A percentile compares a stretch with the other conserved stretches of the same genome.
Conservation (phyloP, 1,140 invertebrate species). For the Cherax quadricarinatus region DNA sequence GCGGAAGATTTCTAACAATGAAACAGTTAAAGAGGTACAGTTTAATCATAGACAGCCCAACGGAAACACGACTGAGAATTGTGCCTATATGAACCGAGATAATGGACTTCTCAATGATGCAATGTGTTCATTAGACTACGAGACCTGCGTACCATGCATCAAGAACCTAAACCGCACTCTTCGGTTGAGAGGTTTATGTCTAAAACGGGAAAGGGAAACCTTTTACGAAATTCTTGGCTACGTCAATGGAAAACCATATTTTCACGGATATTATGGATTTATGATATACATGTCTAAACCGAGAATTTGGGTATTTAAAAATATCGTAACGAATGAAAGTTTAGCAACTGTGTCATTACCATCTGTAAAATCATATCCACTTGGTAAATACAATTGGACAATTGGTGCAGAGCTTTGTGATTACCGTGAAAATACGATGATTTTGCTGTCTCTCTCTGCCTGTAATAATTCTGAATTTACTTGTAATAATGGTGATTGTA, state of each 20-base stretch:
- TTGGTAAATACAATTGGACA: slow-evolving; percentile 16
- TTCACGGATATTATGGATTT: slow-evolving; percentile 60
- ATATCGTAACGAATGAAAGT: background rate
- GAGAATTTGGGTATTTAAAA: slow-evolving; percentile 7
- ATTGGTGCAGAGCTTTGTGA: background rate
- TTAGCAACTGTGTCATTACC: slow-evolving; percentile 12
- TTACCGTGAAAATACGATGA: too few species aligned
- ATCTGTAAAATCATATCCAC: slow-evolving; percentile 28
- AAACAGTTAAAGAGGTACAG: background rate
- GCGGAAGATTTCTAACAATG: slow-evolving; percentile 32
- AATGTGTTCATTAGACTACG: slow-evolving; percentile 5
- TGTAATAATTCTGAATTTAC: slow-evolving; percentile 54
- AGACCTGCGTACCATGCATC: slow-evolving; percentile 27
- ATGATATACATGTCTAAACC: slow-evolving; percentile 14
- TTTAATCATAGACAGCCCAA: slow-evolving; percentile 32
- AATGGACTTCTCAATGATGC: slow-evolving; percentile 35
- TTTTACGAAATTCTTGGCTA: slow-evolving; percentile 50
- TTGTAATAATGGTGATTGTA: slow-evolving; percentile 65
- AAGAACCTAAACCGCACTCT: background rate
- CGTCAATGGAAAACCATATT: slow-evolving; percentile 38
- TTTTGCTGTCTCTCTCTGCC: slow-evolving; percentile 49
- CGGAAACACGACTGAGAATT: slow-evolving; percentile 33
- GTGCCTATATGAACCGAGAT: slow-evolving; percentile 22
- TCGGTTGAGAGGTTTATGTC: slow-evolving; percentile 55
- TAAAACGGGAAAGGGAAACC: slow-evolving; percentile 3